Conservation (phyloP, 1,140 invertebrate species). For the Protaetia brevitarsis region DNA sequence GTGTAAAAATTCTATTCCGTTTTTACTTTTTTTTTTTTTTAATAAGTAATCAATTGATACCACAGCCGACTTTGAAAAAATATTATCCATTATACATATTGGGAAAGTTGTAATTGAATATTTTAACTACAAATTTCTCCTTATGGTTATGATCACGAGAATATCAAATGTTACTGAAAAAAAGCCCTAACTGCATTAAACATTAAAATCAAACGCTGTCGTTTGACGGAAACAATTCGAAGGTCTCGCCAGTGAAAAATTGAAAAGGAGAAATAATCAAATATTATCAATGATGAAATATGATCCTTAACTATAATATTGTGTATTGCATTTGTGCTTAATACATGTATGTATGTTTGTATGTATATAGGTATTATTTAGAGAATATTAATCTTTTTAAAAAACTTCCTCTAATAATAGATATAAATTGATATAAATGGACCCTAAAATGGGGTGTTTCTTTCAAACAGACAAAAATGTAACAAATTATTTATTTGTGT, state of each 20-base stretch:
- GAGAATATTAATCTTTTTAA: slow-evolving; percentile 8
- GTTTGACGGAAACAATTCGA: too few relatives aligned
- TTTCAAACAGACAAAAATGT: slow-evolving; percentile 11
- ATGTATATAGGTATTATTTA: neutral
- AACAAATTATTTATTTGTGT: slow-evolving; percentile 4
- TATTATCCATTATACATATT: slow-evolving; percentile 11
- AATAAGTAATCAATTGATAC: slow-evolving; percentile 17
- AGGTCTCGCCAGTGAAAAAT: neutral
- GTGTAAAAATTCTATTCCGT: neutral
- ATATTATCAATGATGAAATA: slow-evolving; percentile 8
- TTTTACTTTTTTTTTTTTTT: neutral
- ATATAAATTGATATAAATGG: slow-evolving; percentile 8
- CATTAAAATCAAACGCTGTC: neutral
- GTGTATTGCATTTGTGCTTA: slow-evolving; percentile 13
- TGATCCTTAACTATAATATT: slow-evolving; percentile 13
- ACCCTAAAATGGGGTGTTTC: neutral
- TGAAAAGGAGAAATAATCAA: neutral
- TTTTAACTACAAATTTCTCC: neutral
- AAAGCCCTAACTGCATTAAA: neutral
- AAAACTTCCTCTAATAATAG: slow-evolving; percentile 1
- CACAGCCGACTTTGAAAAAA: slow-evolving; percentile 16
- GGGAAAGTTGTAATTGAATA: slow-evolving; percentile 12
- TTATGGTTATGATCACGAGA: neutral
- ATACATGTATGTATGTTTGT: slow-evolving; percentile 16
- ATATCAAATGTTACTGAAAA: neutral